Conservation (phyloP, 2,888 invertebrate genomes). For the Orthosia incerta region DNA sequence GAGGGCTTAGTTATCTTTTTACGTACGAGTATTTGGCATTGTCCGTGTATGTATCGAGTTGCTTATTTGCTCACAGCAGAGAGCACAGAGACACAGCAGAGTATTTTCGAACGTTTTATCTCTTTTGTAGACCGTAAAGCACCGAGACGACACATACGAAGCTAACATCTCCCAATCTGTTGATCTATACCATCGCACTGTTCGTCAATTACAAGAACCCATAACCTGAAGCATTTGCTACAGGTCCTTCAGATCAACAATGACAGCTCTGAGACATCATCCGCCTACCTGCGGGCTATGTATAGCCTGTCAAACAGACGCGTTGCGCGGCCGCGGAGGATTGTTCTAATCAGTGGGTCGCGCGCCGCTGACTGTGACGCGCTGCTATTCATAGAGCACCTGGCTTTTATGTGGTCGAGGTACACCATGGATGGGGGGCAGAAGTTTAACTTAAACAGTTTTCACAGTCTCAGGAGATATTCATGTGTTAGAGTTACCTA, state of each 20-base stretch:
- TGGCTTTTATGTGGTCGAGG: slow-evolving; percentile 54
- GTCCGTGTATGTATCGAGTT: too few species aligned
- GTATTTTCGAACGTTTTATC: too few species aligned
- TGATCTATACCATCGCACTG: not conserved
- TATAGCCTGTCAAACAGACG: slow-evolving; percentile 55
- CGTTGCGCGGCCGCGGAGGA: slow-evolving; percentile 44
- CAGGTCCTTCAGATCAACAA: slow-evolving; percentile 30
- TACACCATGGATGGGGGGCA: not conserved
- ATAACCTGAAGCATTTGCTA: not conserved
- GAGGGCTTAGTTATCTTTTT: too few species aligned
- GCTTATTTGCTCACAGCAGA: too few species aligned
- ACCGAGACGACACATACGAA: too few species aligned
- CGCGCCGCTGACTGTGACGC: slow-evolving; percentile 67
- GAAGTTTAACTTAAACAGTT: slow-evolving; percentile 23
- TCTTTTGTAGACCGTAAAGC: too few species aligned
- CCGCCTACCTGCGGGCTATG: slow-evolving; percentile 53
- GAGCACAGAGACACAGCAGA: too few species aligned
- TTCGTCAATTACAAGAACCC: slow-evolving; percentile 14
- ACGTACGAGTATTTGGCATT: too few species aligned
- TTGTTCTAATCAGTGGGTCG: slow-evolving; percentile 65
- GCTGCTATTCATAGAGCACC: slow-evolving; percentile 65
- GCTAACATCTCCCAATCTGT: too few species aligned
- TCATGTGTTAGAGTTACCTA: too few species aligned
- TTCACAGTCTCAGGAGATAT: not conserved
- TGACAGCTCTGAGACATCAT: slow-evolving; percentile 56